Percentiles rank a stretch among this genome's conserved stretches.
These are phyloP conservation scores for Larimichthys polyactis DNA, from an alignment of 2,113 vertebrate genomes.

Conservation along the genomic window DNA sequence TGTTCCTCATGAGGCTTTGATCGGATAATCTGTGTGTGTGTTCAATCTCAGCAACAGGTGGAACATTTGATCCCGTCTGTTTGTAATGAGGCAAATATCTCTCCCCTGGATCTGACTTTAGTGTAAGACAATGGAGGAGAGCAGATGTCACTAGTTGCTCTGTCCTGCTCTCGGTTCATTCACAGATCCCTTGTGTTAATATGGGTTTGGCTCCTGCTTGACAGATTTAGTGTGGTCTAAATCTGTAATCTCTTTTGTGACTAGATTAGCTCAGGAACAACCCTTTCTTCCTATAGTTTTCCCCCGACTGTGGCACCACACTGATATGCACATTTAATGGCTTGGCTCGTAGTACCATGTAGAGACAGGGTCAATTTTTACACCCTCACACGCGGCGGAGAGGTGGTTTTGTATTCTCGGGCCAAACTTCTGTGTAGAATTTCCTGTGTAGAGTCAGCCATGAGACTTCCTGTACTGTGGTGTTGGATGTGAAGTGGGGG, in stretches of 20 bases:
- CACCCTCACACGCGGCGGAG: conserved; percentile 17
- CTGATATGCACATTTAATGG: conserved; percentile 34
- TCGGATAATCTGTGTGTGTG: conserved; percentile 45
- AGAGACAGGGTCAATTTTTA: conserved; percentile 17
- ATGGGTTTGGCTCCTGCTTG: conserved; percentile 67
- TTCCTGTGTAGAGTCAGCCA: conserved; percentile 79
- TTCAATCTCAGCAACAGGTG: conserved; percentile 32
- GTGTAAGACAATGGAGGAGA: conserved; percentile 16
- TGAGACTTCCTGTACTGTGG: conserved; percentile 79
- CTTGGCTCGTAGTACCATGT: not conserved
- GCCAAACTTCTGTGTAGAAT: conserved; percentile 78
- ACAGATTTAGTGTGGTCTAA: conserved; percentile 71
- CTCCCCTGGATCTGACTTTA: conserved; percentile 10
- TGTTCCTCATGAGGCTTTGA: conserved; percentile 22
- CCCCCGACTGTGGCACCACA: not conserved
- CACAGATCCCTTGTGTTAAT: conserved; percentile 59
- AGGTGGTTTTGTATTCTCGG: conserved; percentile 62
- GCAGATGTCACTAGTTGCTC: conserved; percentile 38
- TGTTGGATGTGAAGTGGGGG: conserved; percentile 68
- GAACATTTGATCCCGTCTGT: conserved; percentile 8
- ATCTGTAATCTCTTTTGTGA: conserved; percentile 77
- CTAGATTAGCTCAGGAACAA: conserved; percentile 66
- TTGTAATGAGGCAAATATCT: conserved; percentile 15
- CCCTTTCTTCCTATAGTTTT: conserved; percentile 48
- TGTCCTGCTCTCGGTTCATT: conserved; percentile 32